Percentiles rank a stretch among this genome's conserved stretches.
phyloP scores from a whole-genome alignment of 2,113 vertebrate species.

The Dascyllus trimaculatus region DNA sequence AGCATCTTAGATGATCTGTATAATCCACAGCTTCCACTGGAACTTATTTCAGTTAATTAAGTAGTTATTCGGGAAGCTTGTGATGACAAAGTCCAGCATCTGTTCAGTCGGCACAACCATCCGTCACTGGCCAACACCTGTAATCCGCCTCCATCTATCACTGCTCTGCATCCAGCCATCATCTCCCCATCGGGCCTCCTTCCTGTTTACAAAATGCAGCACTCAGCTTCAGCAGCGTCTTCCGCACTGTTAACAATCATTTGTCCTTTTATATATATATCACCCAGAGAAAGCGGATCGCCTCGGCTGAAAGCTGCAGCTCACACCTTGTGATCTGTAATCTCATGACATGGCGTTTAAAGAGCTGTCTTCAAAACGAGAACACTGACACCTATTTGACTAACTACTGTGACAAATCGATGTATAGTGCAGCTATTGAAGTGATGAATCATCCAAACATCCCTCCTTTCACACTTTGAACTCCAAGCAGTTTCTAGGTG shows the following conservation, averaged over 20 bases:
- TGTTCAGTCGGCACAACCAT: constrained; percentile 27
- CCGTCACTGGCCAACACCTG: constrained; percentile 42
- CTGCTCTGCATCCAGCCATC: constrained; percentile 16
- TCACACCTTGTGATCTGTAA: not conserved
- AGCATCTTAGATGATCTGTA: too few relatives aligned
- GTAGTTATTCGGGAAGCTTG: not conserved
- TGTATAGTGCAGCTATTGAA: not conserved
- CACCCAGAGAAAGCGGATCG: too few relatives aligned
- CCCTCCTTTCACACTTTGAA: not conserved
- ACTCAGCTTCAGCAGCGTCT: not conserved
- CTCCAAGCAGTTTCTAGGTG: too few relatives aligned
- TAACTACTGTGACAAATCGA: not conserved
- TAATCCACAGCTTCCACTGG: too few relatives aligned
- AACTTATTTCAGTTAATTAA: constrained; percentile 3
- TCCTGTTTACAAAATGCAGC: constrained; percentile 24
- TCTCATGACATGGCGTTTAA: not conserved
- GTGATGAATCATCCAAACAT: constrained; percentile 15
- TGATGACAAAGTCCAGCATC: not conserved
- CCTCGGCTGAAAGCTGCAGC: not conserved
- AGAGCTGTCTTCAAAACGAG: not conserved
- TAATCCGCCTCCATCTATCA: constrained; percentile 63
- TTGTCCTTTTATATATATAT: not conserved
- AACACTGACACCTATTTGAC: not conserved
- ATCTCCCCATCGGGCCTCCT: constrained; percentile 32
- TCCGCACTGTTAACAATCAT: constrained; percentile 10